Evolutionary conservation across 2,113 vertebrate species (phyloP).

Genomic region (Pelobates fuscus): DNA sequence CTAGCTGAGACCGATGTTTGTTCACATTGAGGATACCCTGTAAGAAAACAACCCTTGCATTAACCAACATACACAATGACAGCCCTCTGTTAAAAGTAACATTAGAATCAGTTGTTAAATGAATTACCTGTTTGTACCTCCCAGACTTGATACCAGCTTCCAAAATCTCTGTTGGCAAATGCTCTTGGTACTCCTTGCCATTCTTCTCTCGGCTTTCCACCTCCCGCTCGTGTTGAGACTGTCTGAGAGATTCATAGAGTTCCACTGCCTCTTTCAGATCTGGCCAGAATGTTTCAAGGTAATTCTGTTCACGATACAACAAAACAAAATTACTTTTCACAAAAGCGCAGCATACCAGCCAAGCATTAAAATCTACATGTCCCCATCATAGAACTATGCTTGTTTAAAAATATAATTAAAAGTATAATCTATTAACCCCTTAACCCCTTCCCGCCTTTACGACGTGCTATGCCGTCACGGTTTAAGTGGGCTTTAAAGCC

Average conservation of each 20-base stretch:
- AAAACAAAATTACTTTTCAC: neutral
- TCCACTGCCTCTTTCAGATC: constrained; percentile 81
- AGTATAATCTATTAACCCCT: too few species aligned
- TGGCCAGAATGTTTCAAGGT: constrained; percentile 88
- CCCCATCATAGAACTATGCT: too few species aligned
- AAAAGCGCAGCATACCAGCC: neutral
- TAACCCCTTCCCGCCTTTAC: too few species aligned
- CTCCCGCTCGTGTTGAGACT: constrained; percentile 79
- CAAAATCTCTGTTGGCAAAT: constrained; percentile 80
- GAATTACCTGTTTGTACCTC: constrained; percentile 79
- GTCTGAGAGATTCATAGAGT: constrained; percentile 81
- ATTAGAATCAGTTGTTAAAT: neutral
- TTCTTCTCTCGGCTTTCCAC: constrained; percentile 75
- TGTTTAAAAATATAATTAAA: too few species aligned
- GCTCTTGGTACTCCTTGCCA: constrained; percentile 81
- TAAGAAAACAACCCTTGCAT: neutral
- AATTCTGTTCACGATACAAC: constrained; percentile 70
- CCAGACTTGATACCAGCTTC: constrained; percentile 94
- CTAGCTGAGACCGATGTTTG: constrained; percentile 84
- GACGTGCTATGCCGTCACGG: too few species aligned
- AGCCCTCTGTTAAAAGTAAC: neutral
- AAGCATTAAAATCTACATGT: too few species aligned
- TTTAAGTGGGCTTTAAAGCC: too few species aligned
- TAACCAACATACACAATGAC: neutral
- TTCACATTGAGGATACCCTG: constrained; percentile 88